phyloP scores from a whole-genome alignment of 2,888 invertebrate species.

The Trilocha varians region DNA sequence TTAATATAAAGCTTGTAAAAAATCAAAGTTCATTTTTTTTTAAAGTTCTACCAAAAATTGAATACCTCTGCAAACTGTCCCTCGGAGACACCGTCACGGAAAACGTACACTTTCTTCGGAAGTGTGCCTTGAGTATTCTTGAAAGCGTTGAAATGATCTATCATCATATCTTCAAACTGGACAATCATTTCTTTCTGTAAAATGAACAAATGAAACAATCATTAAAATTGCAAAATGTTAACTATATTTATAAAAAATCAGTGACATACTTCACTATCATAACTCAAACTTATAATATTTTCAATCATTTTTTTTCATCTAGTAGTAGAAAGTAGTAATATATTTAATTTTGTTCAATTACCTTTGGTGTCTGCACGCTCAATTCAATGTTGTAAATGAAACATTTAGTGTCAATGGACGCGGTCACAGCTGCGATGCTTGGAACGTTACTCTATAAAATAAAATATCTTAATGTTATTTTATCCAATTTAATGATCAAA shows the following conservation, averaged over 20 bases:
- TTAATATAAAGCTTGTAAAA: too few relatives aligned
- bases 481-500: too few relatives aligned
- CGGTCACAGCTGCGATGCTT: slow-evolving; percentile 83
- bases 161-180: slow-evolving; percentile 79
- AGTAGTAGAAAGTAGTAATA: slow-evolving; percentile 1
- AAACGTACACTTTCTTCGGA: slow-evolving; percentile 81
- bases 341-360: slow-evolving; percentile 17
- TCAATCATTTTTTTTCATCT: not conserved
- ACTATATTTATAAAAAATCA: too few relatives aligned
- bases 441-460: slow-evolving; percentile 64
- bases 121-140: slow-evolving; percentile 43
- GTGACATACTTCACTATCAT: too few relatives aligned
- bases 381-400: slow-evolving; percentile 83
- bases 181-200: slow-evolving; percentile 80
- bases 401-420: slow-evolving; percentile 79
- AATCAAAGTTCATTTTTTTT: too few relatives aligned
- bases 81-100: slow-evolving; percentile 91
- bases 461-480: too few relatives aligned
- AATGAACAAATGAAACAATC: too few relatives aligned
- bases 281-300: not conserved
- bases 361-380: slow-evolving; percentile 81
- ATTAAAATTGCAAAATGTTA: too few relatives aligned
- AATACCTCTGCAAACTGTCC: slow-evolving; percentile 81
- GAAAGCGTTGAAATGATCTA: slow-evolving; percentile 77
- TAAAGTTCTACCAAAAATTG: not conserved